Conservation (phyloP, 2,113 vertebrate species). For the Garra rufa region DNA sequence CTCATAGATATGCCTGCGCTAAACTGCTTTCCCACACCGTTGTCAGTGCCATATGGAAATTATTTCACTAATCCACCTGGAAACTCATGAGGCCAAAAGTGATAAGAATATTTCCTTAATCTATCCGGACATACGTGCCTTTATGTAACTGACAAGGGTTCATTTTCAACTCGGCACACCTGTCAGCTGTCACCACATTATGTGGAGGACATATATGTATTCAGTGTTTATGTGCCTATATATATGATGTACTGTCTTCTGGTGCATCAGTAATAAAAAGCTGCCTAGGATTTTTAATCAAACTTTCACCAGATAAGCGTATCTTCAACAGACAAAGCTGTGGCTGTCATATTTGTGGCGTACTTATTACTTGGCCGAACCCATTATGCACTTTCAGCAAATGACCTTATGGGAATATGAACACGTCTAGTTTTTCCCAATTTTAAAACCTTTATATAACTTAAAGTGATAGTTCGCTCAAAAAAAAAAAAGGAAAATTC, state of each 20-base stretch:
- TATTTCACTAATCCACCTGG: slow-evolving; percentile 42
- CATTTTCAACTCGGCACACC: slow-evolving; percentile 34
- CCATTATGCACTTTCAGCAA: neutral
- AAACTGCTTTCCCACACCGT: slow-evolving; percentile 28
- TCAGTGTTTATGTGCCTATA: neutral
- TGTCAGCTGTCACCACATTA: slow-evolving; percentile 9
- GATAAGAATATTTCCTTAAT: slow-evolving; percentile 30
- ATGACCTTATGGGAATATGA: slow-evolving; percentile 15
- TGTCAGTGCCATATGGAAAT: slow-evolving; percentile 34
- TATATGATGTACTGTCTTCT: neutral
- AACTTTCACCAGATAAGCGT: neutral
- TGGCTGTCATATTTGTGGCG: slow-evolving; percentile 5
- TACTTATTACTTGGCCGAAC: slow-evolving; percentile 3
- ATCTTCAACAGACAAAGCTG: neutral
- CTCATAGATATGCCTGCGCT: slow-evolving; percentile 1
- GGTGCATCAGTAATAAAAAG: neutral
- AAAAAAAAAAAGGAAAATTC: neutral
- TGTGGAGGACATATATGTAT: slow-evolving; percentile 11
- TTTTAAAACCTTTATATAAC: neutral
- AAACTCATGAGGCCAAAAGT: slow-evolving; percentile 15
- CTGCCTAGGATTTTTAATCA: too few species aligned
- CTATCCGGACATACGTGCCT: slow-evolving; percentile 13
- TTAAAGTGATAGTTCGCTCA: neutral
- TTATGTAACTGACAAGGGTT: slow-evolving; percentile 24
- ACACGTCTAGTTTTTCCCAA: neutral